Evolutionary conservation across 2,797 vertebrate species (phyloP).

Genomic region (Cercopithecus petaurista): DNA sequence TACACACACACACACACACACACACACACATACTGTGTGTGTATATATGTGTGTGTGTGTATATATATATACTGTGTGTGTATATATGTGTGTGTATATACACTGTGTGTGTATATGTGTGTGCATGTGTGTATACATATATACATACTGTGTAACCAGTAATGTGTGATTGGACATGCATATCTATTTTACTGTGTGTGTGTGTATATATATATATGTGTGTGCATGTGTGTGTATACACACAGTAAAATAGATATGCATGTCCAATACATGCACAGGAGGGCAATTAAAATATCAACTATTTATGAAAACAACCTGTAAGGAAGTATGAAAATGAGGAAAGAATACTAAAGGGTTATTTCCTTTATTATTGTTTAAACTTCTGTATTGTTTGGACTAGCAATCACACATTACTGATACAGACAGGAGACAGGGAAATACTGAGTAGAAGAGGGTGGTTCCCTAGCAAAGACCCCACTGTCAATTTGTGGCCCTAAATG

Average conservation of each 20-base stretch:
- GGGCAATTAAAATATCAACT: background rate
- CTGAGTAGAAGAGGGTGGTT: background rate
- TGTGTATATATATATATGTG: accelerated
- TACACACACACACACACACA: accelerated
- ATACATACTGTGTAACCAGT: too few relatives aligned
- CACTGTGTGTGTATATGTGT: too few relatives aligned
- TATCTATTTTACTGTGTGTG: too few relatives aligned
- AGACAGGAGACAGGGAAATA: background rate
- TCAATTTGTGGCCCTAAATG: background rate
- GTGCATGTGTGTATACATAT: too few relatives aligned
- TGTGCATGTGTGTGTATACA: accelerated
- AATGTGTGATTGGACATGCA: too few relatives aligned
- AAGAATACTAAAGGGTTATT: background rate
- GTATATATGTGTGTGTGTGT: too few relatives aligned
- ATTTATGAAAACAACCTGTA: background rate
- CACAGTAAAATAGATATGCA: background rate
- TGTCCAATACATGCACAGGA: background rate
- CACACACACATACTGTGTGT: too few relatives aligned
- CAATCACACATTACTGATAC: background rate
- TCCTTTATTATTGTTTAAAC: background rate
- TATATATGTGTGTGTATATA: too few relatives aligned
- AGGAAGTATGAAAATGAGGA: background rate
- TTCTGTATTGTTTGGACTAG: background rate
- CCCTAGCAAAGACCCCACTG: background rate
- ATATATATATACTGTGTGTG: too few relatives aligned